These are phyloP conservation scores for Sycophila sp. DNA, from an alignment of 1,140 invertebrate genomes.

Conservation along the genomic window DNA sequence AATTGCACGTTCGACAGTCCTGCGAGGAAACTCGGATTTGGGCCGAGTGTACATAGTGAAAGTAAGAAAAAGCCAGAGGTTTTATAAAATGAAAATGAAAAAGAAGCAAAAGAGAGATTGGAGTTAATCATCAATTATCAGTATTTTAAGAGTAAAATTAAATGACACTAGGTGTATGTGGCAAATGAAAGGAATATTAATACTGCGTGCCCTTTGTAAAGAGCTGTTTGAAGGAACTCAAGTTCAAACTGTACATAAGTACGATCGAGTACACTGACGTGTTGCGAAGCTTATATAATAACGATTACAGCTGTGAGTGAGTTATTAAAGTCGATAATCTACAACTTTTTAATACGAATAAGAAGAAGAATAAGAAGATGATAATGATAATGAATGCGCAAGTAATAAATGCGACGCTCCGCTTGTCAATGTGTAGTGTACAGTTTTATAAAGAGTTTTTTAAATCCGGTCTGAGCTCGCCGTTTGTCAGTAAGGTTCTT, in stretches of 20 bases:
- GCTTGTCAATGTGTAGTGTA: conserved; percentile 40
- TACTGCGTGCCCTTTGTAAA: conserved; percentile 17
- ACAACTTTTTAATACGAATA: conserved; percentile 35
- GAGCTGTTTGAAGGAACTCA: background rate
- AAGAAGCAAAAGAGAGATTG: conserved; percentile 12
- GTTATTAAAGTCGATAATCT: conserved; percentile 24
- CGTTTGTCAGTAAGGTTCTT: conserved; percentile 31
- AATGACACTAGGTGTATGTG: conserved; percentile 24
- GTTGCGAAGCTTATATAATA: conserved; percentile 18
- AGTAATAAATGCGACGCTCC: conserved; percentile 22
- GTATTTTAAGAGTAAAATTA: conserved; percentile 43
- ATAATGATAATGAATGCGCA: conserved; percentile 9
- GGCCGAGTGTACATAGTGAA: conserved; percentile 34
- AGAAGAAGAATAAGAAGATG: conserved; percentile 22
- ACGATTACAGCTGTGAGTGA: conserved; percentile 30
- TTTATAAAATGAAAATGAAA: conserved; percentile 30
- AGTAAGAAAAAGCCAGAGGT: conserved; percentile 33
- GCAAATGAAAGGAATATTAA: background rate
- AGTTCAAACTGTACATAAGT: conserved; percentile 27
- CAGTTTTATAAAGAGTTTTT: conserved; percentile 39
- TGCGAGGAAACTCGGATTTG: conserved; percentile 27
- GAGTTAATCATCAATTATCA: conserved; percentile 40
- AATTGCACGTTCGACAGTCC: conserved; percentile 33
- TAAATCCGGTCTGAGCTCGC: conserved; percentile 30
- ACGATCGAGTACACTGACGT: background rate